Evolutionary conservation across 2,113 vertebrate genomes (phyloP).

Genomic region (Cololabis saira): DNA sequence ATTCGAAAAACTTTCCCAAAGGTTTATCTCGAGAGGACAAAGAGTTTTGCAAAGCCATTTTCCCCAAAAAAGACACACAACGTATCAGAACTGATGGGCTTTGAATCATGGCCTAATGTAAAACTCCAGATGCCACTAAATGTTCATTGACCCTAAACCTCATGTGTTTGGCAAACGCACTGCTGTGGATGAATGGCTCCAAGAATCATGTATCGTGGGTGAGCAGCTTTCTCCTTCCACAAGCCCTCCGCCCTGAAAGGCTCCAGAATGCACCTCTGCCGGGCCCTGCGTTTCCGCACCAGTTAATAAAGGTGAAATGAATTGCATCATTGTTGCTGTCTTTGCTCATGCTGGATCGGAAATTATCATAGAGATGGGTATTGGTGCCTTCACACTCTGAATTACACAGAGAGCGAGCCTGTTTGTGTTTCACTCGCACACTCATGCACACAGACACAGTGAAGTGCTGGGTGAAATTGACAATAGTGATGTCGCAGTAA

Average conservation of each 20-base stretch:
- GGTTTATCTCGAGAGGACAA: slow-evolving; percentile 5
- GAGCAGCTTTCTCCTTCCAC: slow-evolving; percentile 45
- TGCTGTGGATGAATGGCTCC: slow-evolving; percentile 28
- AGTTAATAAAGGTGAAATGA: slow-evolving; percentile 77
- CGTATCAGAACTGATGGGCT: not conserved
- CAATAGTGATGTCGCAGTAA: slow-evolving; percentile 63
- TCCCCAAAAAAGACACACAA: not conserved
- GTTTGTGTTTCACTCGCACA: slow-evolving; percentile 30
- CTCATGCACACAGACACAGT: slow-evolving; percentile 5
- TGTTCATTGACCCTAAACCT: slow-evolving; percentile 25
- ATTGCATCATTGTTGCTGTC: slow-evolving; percentile 76
- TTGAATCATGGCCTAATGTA: slow-evolving; percentile 17
- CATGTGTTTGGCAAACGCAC: slow-evolving; percentile 26
- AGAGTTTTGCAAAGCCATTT: not conserved
- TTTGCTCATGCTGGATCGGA: slow-evolving; percentile 65
- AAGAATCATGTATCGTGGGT: slow-evolving; percentile 28
- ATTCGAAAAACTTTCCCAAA: slow-evolving; percentile 33
- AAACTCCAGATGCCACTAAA: slow-evolving; percentile 22
- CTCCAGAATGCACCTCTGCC: slow-evolving; percentile 61
- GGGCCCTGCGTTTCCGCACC: slow-evolving; percentile 63
- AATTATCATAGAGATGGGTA: slow-evolving; percentile 81
- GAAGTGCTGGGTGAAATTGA: slow-evolving; percentile 35
- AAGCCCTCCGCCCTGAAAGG: slow-evolving; percentile 38
- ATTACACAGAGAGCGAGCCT: slow-evolving; percentile 49
- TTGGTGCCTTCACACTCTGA: slow-evolving; percentile 64